These are phyloP conservation scores for Lucinisca nassula DNA, from an alignment of 2,888 invertebrate genomes.

Conservation along the genomic window DNA sequence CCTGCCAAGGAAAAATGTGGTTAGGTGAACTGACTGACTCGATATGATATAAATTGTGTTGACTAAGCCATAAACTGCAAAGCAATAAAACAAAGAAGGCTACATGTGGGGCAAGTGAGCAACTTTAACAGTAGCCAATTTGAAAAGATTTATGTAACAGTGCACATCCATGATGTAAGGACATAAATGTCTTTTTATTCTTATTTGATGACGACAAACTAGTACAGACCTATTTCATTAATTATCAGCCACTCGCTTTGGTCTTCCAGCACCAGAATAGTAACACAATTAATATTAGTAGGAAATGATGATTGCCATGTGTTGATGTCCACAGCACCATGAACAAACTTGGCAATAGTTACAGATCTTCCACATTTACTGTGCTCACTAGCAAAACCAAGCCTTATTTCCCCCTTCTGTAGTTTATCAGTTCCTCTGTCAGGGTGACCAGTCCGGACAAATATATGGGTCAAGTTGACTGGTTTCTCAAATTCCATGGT, in stretches of 20 bases:
- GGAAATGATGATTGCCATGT: not conserved
- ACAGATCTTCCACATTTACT: not conserved
- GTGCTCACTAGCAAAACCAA: not conserved
- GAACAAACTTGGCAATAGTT: not conserved
- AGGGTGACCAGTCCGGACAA: constrained; percentile 31
- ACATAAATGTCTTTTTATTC: too few species aligned
- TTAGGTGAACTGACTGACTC: too few species aligned
- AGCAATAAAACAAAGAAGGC: too few species aligned
- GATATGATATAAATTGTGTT: too few species aligned
- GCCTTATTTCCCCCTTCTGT: not conserved
- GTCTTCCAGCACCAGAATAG: constrained; percentile 19
- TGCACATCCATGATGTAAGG: too few species aligned
- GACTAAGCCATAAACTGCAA: too few species aligned
- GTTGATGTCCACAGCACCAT: not conserved
- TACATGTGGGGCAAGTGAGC: too few species aligned
- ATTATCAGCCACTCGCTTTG: constrained; percentile 37
- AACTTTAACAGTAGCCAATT: too few species aligned
- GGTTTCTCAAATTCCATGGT: constrained; percentile 22
- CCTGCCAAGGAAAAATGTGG: too few species aligned
- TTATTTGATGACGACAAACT: too few species aligned
- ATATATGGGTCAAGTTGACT: constrained; percentile 2
- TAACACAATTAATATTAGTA: not conserved
- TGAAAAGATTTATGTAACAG: too few species aligned
- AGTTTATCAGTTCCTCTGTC: constrained; percentile 14
- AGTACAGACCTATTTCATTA: constrained; percentile 29